Conservation (phyloP, 2,888 invertebrate genomes). For the Trichopoda pennipes region DNA sequence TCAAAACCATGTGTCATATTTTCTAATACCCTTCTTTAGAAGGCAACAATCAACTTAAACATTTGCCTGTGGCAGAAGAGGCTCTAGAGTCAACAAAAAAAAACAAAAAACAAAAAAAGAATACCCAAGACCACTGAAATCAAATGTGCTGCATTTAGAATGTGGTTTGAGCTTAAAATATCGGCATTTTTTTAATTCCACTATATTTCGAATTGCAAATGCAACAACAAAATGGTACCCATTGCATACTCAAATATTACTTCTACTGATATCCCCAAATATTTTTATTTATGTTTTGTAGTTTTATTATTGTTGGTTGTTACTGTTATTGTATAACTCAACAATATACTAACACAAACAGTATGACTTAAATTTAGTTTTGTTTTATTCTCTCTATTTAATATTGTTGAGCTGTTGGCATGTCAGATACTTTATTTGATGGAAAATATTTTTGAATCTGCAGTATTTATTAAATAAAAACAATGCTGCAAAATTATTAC, state of each 20-base stretch:
- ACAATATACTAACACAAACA: conserved; percentile 8
- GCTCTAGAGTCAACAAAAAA: not conserved
- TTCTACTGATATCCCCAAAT: conserved; percentile 13
- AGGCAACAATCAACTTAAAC: not conserved
- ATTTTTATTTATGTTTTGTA: not conserved
- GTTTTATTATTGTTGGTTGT: not conserved
- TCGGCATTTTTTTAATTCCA: not conserved
- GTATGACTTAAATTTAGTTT: conserved; percentile 26
- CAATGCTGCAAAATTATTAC: not conserved
- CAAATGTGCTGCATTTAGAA: not conserved
- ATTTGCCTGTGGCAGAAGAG: not conserved
- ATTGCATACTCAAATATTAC: not conserved
- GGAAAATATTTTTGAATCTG: conserved; percentile 1
- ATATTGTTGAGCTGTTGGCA: too few species aligned
- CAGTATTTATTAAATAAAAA: conserved; percentile 3
- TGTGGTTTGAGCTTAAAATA: not conserved
- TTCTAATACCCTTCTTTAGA: not conserved
- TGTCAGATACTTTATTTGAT: conserved; percentile 12
- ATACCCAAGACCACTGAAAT: conserved; percentile 8
- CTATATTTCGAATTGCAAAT: not conserved
- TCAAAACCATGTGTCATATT: not conserved
- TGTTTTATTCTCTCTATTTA: conserved; percentile 16
- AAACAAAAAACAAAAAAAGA: not conserved
- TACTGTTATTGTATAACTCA: not conserved
- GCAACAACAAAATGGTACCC: not conserved